Percentiles rank a stretch among this genome's conserved stretches.
phyloP scores from a whole-genome alignment of 2,888 invertebrate genomes.

The Sarcophaga subvicina region DNA sequence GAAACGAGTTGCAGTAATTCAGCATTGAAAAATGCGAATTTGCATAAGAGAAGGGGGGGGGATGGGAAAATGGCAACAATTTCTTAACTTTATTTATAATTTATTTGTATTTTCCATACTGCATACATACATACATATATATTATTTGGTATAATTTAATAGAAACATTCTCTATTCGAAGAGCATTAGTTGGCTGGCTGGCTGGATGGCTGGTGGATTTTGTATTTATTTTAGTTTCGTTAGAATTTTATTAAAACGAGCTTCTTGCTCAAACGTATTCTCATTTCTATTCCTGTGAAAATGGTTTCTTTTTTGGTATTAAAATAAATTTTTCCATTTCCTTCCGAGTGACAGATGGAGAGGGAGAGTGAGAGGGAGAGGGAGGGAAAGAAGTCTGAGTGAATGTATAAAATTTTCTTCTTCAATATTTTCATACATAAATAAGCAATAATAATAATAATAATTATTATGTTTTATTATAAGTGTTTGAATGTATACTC shows the following conservation, averaged over 20 bases:
- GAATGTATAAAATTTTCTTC: slow-evolving; percentile 8
- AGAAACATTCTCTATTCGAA: slow-evolving; percentile 43
- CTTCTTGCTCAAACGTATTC: slow-evolving; percentile 16
- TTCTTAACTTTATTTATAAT: neutral
- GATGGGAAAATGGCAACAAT: too few relatives aligned
- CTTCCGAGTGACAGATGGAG: neutral
- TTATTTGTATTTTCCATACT: slow-evolving; percentile 30
- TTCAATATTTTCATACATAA: slow-evolving; percentile 5
- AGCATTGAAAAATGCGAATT: slow-evolving; percentile 12
- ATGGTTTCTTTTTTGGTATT: neutral
- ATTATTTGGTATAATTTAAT: neutral
- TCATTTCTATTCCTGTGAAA: neutral
- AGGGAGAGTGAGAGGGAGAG: too few relatives aligned
- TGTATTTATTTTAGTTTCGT: slow-evolving; percentile 26
- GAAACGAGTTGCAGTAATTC: neutral
- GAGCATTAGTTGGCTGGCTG: too few relatives aligned
- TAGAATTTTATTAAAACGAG: slow-evolving; percentile 46
- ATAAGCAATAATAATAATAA: slow-evolving; percentile 22
- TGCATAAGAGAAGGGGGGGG: slow-evolving; percentile 16
- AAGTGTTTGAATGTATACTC: neutral
- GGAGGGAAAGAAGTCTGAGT: neutral
- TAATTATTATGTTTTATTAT: neutral
- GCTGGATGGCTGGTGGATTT: too few relatives aligned
- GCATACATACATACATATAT: too few relatives aligned
- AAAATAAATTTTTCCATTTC: slow-evolving; percentile 20